Base-by-base conservation (phyloP, 2,113 vertebrate genomes). In the Marmota flaviventris region DNA sequence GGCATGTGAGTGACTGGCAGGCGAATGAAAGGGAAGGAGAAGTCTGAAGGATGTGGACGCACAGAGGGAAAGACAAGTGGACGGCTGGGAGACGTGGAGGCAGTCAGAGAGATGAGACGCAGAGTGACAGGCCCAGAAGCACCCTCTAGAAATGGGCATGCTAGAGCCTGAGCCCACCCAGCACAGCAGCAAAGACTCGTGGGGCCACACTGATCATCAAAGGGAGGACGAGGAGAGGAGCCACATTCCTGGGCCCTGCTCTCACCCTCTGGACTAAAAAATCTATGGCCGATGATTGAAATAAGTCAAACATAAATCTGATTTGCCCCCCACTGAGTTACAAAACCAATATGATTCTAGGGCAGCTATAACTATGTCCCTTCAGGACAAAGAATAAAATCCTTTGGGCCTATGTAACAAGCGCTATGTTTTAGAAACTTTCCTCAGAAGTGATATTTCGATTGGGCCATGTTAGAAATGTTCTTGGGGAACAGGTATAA, bases 381-480 rank as follows among this genome's bases (percentile, higher is more conserved):
- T 85, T 45, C 79, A 51, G 17, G 48, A 76, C 69, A 93, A 76
- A n/a, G 32, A 91, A 76, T 56, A 78, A 89, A 92, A 72, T 61
- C 37, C 25, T 92, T 53, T 39, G 45, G 32, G 34, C 27, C 13
- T 76, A 18, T 18, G 20, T 67, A 56, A 79, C 22, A 56, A 75
- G 88, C 37, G 69, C 16, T 25, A 0, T 32, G 58, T 90, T 84
- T 61, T 65, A 85, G 70, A 67, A 37, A 78, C 17, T 18, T 37
- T 48, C 29, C 29, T 82, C 17, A 29, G 12, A 75, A 83, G 39
- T 78, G 42, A 58, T 58, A 53, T 56, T 39, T 61, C 72, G 63
- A 39, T 88, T 24, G 2, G 24, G 29, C 14, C 51, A 18, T 14
- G 14, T 37, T 29, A 85, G 9, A 77, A 85, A 7, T 32, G 67